Percentiles rank a stretch among this genome's conserved stretches.
Evolutionary conservation across 2,888 invertebrate species (phyloP).

Genomic region (Stramonita haemastoma): DNA sequence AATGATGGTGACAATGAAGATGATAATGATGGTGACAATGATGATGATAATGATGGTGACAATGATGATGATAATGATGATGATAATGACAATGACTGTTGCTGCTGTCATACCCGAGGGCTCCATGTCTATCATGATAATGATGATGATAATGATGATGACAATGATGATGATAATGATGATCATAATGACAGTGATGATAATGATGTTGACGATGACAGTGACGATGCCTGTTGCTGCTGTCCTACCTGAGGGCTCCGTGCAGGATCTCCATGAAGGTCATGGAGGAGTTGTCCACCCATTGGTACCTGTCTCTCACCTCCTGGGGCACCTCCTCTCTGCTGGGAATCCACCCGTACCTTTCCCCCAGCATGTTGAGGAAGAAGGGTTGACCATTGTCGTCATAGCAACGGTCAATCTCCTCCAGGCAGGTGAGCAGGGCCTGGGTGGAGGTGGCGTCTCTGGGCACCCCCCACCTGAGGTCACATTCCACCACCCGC

Average conservation of each 20-base stretch:
- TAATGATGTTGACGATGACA: too few relatives aligned
- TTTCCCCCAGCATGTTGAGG: conserved; percentile 71
- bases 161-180: too few relatives aligned
- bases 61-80: too few relatives aligned
- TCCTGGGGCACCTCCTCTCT: conserved; percentile 64
- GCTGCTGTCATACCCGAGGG: too few relatives aligned
- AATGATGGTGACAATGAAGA: too few relatives aligned
- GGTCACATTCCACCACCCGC: conserved; percentile 75
- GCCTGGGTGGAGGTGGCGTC: conserved; percentile 71
- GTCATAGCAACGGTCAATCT: conserved; percentile 71
- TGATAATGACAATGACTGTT: too few relatives aligned
- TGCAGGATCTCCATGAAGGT: conserved; percentile 76
- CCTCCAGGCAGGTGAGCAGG: conserved; percentile 73
- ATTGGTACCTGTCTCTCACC: conserved; percentile 64
- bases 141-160: too few relatives aligned
- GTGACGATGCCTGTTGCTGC: too few relatives aligned
- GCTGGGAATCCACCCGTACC: conserved; percentile 75
- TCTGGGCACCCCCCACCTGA: conserved; percentile 77
- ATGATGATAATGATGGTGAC: too few relatives aligned
- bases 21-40: too few relatives aligned
- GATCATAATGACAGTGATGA: too few relatives aligned
- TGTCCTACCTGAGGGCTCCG: conserved; percentile 69
- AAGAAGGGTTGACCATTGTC: conserved; percentile 74
- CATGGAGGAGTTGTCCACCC: conserved; percentile 74
- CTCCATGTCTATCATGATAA: too few relatives aligned